Evolutionary conservation across 2,888 invertebrate genomes (phyloP).

Genomic region (Plutella xylostella): DNA sequence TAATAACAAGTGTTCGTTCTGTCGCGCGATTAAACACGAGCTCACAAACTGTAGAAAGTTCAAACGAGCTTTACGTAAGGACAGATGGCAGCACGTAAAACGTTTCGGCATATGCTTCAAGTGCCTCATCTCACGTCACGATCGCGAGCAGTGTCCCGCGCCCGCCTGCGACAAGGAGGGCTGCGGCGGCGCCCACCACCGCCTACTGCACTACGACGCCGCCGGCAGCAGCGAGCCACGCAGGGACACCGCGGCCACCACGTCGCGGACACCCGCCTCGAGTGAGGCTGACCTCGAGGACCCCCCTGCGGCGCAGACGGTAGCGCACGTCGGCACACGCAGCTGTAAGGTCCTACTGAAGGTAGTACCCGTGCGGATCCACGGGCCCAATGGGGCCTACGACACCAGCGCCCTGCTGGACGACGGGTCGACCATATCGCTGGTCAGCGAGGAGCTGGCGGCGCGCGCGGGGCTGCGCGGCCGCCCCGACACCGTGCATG

Average conservation of each 20-base stretch:
- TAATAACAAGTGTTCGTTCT: slow-evolving; percentile 13
- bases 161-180: slow-evolving; percentile 17
- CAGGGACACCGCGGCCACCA: not conserved
- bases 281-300: too few relatives aligned
- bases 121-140: slow-evolving; percentile 17
- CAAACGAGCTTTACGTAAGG: slow-evolving; percentile 17
- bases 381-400: slow-evolving; percentile 12
- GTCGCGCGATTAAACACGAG: slow-evolving; percentile 12
- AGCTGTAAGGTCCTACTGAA: slow-evolving; percentile 15
- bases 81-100: slow-evolving; percentile 16
- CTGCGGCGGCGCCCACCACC: slow-evolving; percentile 12
- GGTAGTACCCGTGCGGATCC: slow-evolving; percentile 17
- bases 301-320: not conserved
- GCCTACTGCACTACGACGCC: slow-evolving; percentile 9
- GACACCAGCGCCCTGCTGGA: slow-evolving; percentile 14
- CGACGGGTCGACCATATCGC: slow-evolving; percentile 15
- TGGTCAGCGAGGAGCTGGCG: slow-evolving; percentile 12
- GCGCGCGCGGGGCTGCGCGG: not conserved
- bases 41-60: slow-evolving; percentile 17
- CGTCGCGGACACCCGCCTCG: too few relatives aligned
- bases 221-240: not conserved
- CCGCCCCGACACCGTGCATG: not conserved
- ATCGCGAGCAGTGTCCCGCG: slow-evolving; percentile 16
- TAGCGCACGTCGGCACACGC: slow-evolving; percentile 3
- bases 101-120: slow-evolving; percentile 16